phyloP scores from a whole-genome alignment of 2,113 vertebrate species.

The Picathartes gymnocephalus region DNA sequence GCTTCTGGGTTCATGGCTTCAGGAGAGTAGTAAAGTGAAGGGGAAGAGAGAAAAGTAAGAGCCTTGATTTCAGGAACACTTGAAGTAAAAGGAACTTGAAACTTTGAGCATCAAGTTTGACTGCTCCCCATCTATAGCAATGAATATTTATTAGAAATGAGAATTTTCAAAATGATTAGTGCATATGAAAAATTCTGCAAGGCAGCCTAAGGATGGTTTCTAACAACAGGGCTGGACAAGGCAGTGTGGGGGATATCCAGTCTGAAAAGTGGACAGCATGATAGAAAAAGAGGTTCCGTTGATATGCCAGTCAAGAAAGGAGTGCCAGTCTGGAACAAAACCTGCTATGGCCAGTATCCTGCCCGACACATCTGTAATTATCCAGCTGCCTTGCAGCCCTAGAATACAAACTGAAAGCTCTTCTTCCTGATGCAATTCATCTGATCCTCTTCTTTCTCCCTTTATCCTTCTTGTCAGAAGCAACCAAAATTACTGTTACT shows the following conservation, averaged over 20 bases:
- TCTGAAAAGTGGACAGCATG: background rate
- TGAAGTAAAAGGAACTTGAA: background rate
- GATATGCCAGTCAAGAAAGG: background rate
- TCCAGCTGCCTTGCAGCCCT: background rate
- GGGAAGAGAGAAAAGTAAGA: background rate
- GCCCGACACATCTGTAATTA: background rate
- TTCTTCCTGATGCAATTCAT: background rate
- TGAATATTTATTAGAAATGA: background rate
- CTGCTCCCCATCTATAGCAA: background rate
- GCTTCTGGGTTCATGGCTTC: background rate
- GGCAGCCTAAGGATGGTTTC: background rate
- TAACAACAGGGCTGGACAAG: background rate
- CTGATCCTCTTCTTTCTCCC: background rate
- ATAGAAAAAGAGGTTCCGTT: background rate
- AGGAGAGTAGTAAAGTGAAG: background rate
- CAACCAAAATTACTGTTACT: background rate
- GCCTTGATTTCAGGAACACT: background rate
- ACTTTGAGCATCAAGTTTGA: background rate
- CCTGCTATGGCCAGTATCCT: background rate
- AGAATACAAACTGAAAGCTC: background rate
- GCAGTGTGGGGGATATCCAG: background rate
- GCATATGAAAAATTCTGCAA: background rate
- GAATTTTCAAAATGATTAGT: background rate
- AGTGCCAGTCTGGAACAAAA: background rate
- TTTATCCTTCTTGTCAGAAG: background rate